These are phyloP conservation scores for Erinaceus europaeus DNA, from an alignment of 2,113 vertebrate species.

Conservation along the genomic window DNA sequence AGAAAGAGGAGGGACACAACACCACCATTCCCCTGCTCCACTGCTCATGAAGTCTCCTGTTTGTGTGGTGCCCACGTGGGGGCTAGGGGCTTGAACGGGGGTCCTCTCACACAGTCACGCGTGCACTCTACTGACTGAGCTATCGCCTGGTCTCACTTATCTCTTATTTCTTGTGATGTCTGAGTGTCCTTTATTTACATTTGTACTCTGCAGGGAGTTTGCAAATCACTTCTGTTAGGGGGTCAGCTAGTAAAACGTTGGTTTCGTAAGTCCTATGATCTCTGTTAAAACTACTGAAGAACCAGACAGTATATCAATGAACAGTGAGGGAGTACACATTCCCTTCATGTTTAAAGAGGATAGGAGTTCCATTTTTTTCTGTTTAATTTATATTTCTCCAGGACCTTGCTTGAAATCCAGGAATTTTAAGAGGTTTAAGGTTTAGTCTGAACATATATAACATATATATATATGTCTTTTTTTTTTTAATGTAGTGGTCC, in stretches of 20 bases:
- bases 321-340: not conserved
- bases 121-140: no score
- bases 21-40: no score
- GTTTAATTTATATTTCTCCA: not conserved
- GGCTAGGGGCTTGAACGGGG: no score
- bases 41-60: no score
- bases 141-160: no score
- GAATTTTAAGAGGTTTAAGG: not conserved
- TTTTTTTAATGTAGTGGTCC: no score
- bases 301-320: not conserved
- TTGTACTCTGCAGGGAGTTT: not conserved
- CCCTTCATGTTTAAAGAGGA: not conserved
- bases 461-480: no score
- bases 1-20: no score
- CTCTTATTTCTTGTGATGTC: not conserved
- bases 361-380: slow-evolving; percentile 7
- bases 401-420: not conserved
- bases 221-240: not conserved
- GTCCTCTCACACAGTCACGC: no score
- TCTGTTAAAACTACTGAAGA: slow-evolving; percentile 7
- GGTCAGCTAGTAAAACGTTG: not conserved
- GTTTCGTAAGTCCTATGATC: not conserved
- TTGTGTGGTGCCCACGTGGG: no score
- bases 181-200: not conserved
- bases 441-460: no score